Conservation (phyloP, 2,888 invertebrate genomes). For the Cerastis rubricosa region DNA sequence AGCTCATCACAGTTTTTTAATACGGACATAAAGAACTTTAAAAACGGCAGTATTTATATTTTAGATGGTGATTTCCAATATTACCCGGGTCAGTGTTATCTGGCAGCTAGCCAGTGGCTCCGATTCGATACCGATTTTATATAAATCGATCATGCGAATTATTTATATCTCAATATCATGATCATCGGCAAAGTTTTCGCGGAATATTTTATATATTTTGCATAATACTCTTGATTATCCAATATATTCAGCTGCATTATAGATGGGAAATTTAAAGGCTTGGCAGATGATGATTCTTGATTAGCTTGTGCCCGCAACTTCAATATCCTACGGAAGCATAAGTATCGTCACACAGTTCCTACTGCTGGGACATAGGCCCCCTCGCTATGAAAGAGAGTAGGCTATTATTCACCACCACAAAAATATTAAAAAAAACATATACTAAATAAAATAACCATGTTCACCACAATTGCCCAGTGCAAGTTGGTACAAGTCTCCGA, state of each 20-base stretch:
- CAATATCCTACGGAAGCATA: neutral
- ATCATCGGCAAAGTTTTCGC: constrained; percentile 41
- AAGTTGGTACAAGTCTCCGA: neutral
- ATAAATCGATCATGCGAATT: constrained; percentile 62
- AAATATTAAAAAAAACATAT: too few relatives aligned
- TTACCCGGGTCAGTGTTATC: constrained; percentile 40
- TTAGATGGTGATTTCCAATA: constrained; percentile 34
- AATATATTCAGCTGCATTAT: too few relatives aligned
- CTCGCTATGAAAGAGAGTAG: neutral
- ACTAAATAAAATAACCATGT: too few relatives aligned
- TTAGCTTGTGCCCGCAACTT: neutral
- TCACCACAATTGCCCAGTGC: neutral
- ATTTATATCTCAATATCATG: constrained; percentile 61
- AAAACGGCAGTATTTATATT: constrained; percentile 38
- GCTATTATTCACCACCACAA: neutral
- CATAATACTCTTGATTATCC: constrained; percentile 27
- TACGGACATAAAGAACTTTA: neutral
- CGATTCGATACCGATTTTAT: constrained; percentile 60
- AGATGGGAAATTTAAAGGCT: too few relatives aligned
- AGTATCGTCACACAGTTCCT: neutral
- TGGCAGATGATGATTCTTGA: too few relatives aligned
- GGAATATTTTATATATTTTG: constrained; percentile 36
- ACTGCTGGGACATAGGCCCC: neutral
- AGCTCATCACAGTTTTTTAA: neutral
- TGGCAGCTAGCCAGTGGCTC: constrained; percentile 53